Base-by-base conservation (phyloP, 2,113 vertebrate genomes). In the Pteropus alecto region DNA sequence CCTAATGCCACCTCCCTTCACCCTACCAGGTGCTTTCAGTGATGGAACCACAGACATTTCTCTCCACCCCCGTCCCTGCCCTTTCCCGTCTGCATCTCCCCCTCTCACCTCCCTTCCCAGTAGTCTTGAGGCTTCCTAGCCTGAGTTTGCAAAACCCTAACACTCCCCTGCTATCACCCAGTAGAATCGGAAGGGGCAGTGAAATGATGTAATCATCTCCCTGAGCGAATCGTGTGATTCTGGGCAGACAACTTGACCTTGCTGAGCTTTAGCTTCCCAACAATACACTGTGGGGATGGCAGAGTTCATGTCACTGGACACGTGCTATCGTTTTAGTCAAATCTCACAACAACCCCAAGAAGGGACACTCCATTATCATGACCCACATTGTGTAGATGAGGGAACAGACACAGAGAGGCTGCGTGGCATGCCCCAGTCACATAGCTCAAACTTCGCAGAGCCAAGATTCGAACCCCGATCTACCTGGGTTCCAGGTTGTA, bases 251-350 rank as follows among this genome's bases (percentile, higher is more conserved):
- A 5, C 33, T 28, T 48, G 76, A 28, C 81, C 38, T 81, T 54
- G 21, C 73, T 48, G 92, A 77, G 26, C 71, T 41, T 71, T 30
- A 21, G 22, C 33, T 71, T 67, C 58, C 87, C 48, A 38, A 61
- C 48, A 38, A 61, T 43, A 7, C 35, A 5, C 4, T 0, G 4
- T 0, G 4, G 28, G n/a, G 26, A 38, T 1, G n/a, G 12, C n/a
- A 35, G 79, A 30, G 46, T 21, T 38, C 85, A 4, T 0, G 19
- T 22, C 6, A 8, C 5, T 3, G 15, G 5, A 11, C 12, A 41
- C 4, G 0, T 2, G 5, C 21, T 12, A 1, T 9, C 24, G 15
- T 5, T 9, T 63, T 2, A 16, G 35, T 43, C 15, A 4, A 6
- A 7, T 24, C 22, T 24, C 41, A 6, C 8, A 12, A 10, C 41